A percentile compares a stretch with the other conserved stretches of the same genome.
These are phyloP conservation scores for Coecobrya sp. DNA, from an alignment of 2,888 invertebrate species.

Conservation along the genomic window DNA sequence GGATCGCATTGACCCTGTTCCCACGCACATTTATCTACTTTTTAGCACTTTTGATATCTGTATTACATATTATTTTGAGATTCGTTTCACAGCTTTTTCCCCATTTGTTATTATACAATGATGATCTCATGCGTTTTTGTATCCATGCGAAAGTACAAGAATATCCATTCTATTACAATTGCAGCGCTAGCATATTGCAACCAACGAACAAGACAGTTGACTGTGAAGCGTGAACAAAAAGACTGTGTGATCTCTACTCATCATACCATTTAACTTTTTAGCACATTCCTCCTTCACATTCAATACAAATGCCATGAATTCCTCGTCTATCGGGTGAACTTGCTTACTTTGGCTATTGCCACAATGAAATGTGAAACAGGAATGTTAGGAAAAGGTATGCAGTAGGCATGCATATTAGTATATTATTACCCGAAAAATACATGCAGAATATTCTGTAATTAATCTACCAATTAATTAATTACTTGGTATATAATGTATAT, in stretches of 20 bases:
- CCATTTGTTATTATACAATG: background rate
- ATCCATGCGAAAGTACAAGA: background rate
- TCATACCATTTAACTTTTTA: constrained; percentile 32
- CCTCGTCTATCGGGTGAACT: constrained; percentile 25
- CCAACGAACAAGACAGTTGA: background rate
- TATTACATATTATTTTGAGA: background rate
- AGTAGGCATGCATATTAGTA: background rate
- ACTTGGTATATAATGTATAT: too few relatives aligned
- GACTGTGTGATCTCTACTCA: constrained; percentile 27
- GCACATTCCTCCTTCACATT: constrained; percentile 49
- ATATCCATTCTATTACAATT: background rate
- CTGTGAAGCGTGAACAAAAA: constrained; percentile 41
- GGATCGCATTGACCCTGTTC: background rate
- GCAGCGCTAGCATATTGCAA: background rate
- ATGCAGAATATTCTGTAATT: constrained; percentile 11
- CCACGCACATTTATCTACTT: background rate
- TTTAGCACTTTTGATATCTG: background rate
- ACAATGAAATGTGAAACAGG: background rate
- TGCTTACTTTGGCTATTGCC: background rate
- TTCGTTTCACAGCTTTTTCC: constrained; percentile 4
- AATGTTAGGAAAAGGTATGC: background rate
- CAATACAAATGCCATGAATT: constrained; percentile 54
- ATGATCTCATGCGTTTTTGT: constrained; percentile 3
- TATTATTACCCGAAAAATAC: background rate
- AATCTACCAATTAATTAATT: constrained; percentile 48